Conservation (phyloP, 2,888 invertebrate species). For the Pilophorus perplexus region DNA sequence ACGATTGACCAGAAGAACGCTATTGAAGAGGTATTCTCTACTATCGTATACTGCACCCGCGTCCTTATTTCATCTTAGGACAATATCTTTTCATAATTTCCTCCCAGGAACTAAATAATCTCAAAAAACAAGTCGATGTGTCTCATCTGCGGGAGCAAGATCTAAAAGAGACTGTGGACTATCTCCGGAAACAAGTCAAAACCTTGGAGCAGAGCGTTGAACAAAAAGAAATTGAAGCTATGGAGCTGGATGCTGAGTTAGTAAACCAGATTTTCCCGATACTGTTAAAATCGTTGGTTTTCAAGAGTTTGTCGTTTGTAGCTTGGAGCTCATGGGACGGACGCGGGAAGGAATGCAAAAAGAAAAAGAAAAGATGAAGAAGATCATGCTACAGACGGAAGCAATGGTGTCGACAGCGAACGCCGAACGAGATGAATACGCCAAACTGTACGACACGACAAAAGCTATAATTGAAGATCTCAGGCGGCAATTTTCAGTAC, state of each 20-base stretch:
- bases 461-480: constrained; percentile 29
- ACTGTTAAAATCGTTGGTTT: not conserved
- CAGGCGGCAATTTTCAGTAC: constrained; percentile 29
- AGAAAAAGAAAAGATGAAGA: constrained; percentile 36
- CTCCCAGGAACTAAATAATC: constrained; percentile 11
- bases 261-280: not conserved
- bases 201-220: constrained; percentile 7
- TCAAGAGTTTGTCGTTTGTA: not conserved
- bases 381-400: constrained; percentile 32
- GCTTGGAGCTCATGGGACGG: constrained; percentile 31
- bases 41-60: not conserved
- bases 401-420: constrained; percentile 28
- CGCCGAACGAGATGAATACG: constrained; percentile 27
- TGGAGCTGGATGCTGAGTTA: constrained; percentile 34
- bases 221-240: constrained; percentile 31
- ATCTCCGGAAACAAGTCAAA: constrained; percentile 31
- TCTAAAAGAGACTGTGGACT: constrained; percentile 34
- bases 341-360: constrained; percentile 36
- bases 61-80: not conserved
- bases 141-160: constrained; percentile 42
- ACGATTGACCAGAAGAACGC: constrained; percentile 35
- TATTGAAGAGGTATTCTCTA: constrained; percentile 21
- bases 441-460: constrained; percentile 25
- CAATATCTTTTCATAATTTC: not conserved
- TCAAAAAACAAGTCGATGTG: constrained; percentile 40